phyloP scores from a whole-genome alignment of 2,113 vertebrate genomes.

The Lagopus leucura region DNA sequence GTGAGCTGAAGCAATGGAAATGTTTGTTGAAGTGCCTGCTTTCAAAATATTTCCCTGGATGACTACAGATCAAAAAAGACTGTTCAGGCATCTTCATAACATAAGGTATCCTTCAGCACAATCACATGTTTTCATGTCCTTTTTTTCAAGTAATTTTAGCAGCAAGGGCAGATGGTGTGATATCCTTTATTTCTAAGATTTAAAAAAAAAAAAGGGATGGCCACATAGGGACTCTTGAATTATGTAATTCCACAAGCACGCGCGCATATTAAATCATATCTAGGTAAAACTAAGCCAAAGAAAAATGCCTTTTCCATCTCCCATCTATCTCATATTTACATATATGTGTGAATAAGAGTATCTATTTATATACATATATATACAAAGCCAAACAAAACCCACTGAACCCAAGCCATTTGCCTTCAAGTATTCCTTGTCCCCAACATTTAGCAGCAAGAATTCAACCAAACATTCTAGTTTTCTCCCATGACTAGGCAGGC shows the following conservation, averaged over 20 bases:
- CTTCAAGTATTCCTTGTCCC: neutral
- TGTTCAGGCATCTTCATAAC: neutral
- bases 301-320: neutral
- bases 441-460: neutral
- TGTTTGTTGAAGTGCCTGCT: neutral
- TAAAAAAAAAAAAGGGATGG: neutral
- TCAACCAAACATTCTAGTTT: neutral
- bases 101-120: neutral
- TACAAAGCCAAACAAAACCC: neutral
- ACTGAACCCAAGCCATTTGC: neutral
- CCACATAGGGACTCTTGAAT: neutral
- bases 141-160: neutral
- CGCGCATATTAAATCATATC: neutral
- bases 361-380: neutral
- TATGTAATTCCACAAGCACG: neutral
- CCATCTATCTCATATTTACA: neutral
- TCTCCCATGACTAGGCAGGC: neutral
- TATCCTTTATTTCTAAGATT: neutral
- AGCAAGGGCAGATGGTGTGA: neutral
- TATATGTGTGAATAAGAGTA: neutral
- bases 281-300: neutral
- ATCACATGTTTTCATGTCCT: neutral
- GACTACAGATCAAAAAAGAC: neutral
- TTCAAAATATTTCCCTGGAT: constrained; percentile 12
- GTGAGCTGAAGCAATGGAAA: neutral